Evolutionary conservation across 2,113 vertebrate genomes (phyloP), one percentile per base, ranked within the genome.

Genomic region (Aegypius monachus): DNA sequence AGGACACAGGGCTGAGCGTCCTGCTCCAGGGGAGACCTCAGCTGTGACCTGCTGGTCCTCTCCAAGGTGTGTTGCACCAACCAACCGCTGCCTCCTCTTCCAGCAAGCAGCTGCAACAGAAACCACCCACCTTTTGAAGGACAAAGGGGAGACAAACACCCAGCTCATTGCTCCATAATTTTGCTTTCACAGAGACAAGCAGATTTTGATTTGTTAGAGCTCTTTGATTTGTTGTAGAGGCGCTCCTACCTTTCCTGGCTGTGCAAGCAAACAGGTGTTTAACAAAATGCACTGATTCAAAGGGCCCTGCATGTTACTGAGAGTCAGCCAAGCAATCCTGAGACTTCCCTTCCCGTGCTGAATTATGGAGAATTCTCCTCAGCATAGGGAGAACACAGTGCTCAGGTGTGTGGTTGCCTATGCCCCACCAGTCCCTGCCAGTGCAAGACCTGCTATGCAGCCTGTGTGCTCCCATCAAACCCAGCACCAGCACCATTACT

Each of bases 131-230:
- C 32, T 67, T 34, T 34, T 10, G 38, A 52, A 27, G 22, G 27
- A 11, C 9, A 4, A 25, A 9, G 50, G 10, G 21, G 14, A 73
- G 21, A 43, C 32, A 45, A 47, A 67, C 52, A 38, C 53, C 45
- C 27, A 13, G 11, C 34, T 62, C 2, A 0, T 55, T 5, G 3
- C 50, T 34, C 48, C 1, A 1, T 34, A 52, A 40, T 63, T 40
- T 80, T 40, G 7, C 22, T 47, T 62, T 62, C 74, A 40, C 6
- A 5, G 47, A 16, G 10, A 40, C 19, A 34, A 55, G 40, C 23
- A 16, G 40, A 6, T 23, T 71, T n/a, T 7, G 42, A 34, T 47
- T 80, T 55, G 4, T 55, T 16, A 47, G 6, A 29, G 40, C 34
- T 47, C 36, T 52, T 72, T 52, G 25, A 52, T 61, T 71, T 61